Conservation (phyloP, 1,140 invertebrate species). For the Tigriopus japonicus region DNA sequence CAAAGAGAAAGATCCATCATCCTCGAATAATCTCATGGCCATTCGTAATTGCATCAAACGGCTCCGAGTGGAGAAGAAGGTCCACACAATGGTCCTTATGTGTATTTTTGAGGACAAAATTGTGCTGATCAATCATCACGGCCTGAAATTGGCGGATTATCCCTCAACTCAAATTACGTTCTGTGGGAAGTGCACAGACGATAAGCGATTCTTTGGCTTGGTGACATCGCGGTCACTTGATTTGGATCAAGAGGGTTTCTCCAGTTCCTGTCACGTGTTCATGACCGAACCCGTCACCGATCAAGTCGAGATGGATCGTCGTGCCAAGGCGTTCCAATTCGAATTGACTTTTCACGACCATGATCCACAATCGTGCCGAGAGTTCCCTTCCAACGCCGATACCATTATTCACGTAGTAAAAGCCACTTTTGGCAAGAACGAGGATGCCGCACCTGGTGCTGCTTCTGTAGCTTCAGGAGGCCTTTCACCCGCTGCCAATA, state of each 20-base stretch:
- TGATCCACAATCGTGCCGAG: constrained; percentile 36
- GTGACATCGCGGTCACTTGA: constrained; percentile 47
- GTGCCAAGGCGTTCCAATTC: constrained; percentile 54
- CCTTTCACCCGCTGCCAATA: no score
- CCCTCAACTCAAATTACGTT: constrained; percentile 65
- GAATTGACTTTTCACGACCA: constrained; percentile 36
- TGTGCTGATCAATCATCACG: constrained; percentile 45
- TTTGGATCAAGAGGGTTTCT: constrained; percentile 28
- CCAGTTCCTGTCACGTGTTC: constrained; percentile 87
- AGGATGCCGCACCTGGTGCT: no score
- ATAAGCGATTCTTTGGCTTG: constrained; percentile 75
- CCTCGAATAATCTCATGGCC: constrained; percentile 30
- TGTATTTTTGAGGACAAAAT: constrained; percentile 57
- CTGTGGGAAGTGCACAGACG: constrained; percentile 64
- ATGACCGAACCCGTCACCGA: constrained; percentile 66
- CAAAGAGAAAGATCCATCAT: constrained; percentile 52
- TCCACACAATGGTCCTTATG: constrained; percentile 64
- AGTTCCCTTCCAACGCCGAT: constrained; percentile 73
- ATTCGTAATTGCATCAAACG: constrained; percentile 63
- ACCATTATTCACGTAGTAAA: constrained; percentile 49
- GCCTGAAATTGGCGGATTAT: constrained; percentile 48
- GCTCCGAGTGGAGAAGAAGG: constrained; percentile 66
- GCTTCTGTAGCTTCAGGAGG: no score
- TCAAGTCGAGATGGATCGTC: constrained; percentile 42
- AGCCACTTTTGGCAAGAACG: no score